Evolutionary conservation across 2,113 vertebrate species (phyloP), one percentile per base, ranked within the genome.

Genomic region (Saccopteryx leptura): DNA sequence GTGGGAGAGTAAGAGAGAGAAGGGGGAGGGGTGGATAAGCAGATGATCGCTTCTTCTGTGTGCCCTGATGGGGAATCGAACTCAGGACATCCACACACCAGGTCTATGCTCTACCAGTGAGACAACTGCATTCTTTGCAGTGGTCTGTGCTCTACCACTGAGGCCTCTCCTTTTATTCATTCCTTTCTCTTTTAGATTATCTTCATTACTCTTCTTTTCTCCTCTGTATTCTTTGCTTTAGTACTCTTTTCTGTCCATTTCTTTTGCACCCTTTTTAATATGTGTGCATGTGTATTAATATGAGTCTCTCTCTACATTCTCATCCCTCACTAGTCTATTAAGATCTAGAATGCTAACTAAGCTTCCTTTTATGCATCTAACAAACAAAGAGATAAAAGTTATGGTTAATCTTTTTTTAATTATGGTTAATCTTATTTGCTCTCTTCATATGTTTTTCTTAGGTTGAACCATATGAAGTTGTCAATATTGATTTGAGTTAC

Each of bases 301-400:
- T 23, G 86, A 82, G 28, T 12, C 52, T 87, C 52, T 58, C 24
- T 15, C 46, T 54, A 19, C 2, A 0, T 58, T 28, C 54, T 93
- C 13, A 24, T 54, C 46, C 86, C 46, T 82, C 21, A 39, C 39
- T 86, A 71, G 31, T 12, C n/a, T 65, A 1, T 72, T 85, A 74
- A 81, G n/a, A 24, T 91, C 26, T 78, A 78, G 50, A 88, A 78
- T 88, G 61, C 33, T 81, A 86, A 74, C 8, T 74, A 71, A 72
- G 46, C 74, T 86, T 81, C 56, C 31, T 88, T 95, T 61, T 56
- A 81, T 96, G 80, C 60, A 63, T 63, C 65, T 61, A 72, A 75
- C n/a, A 86, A 74, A 76, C 6, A 69, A 56, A 87, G 48, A 91
- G 46, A 86, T 86, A 46, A 79, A 87, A 84, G 65, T 81, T 58